These are phyloP conservation scores for Syngnathus rostellatus DNA, from an alignment of 2,797 vertebrate genomes.

Conservation along the genomic window DNA sequence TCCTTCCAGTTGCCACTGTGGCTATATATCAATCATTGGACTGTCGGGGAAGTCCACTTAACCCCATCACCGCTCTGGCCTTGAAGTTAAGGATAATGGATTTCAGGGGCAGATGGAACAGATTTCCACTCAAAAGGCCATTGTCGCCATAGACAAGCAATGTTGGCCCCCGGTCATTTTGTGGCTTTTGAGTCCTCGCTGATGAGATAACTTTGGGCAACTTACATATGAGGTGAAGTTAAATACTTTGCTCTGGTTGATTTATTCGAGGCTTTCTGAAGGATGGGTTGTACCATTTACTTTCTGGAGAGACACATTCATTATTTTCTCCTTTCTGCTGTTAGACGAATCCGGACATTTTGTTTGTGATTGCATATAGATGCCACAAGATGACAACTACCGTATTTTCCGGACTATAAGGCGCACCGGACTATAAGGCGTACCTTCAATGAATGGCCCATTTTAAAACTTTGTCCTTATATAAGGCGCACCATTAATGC, in stretches of 20 bases:
- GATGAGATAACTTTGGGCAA: neutral
- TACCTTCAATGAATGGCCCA: too few species aligned
- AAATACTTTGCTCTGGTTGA: neutral
- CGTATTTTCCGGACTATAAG: too few species aligned
- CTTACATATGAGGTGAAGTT: neutral
- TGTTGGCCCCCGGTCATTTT: neutral
- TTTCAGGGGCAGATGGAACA: neutral
- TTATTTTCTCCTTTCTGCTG: neutral
- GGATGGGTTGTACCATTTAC: neutral
- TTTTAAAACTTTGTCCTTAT: too few species aligned
- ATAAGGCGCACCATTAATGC: too few species aligned
- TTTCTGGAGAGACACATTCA: neutral
- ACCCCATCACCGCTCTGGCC: too few species aligned
- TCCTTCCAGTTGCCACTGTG: too few species aligned
- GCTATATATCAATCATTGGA: too few species aligned
- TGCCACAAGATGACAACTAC: neutral
- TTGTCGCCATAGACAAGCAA: neutral
- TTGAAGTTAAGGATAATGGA: neutral
- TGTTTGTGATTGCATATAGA: neutral
- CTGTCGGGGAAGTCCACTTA: too few species aligned
- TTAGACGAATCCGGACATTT: neutral
- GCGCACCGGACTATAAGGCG: too few species aligned
- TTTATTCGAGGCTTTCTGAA: neutral
- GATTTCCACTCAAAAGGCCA: neutral
- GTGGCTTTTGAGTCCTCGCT: neutral